Conservation (phyloP, 2,888 invertebrate genomes). For the Agonopterix heracliana region DNA sequence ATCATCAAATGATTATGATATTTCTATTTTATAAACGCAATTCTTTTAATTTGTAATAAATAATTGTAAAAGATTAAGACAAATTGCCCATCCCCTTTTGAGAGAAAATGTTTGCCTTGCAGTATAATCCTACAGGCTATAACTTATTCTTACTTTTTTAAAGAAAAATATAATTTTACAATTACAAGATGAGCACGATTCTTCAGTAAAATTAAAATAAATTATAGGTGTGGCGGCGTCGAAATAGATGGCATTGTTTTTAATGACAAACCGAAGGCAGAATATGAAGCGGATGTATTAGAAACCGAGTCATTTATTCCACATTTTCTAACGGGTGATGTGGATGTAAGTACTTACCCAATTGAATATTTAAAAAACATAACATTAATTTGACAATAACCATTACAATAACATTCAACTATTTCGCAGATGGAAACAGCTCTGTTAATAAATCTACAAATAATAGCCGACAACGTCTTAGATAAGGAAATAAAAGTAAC, state of each 20-base stretch:
- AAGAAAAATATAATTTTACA: too few relatives aligned
- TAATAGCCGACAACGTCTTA: constrained; percentile 31
- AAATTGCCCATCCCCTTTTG: too few relatives aligned
- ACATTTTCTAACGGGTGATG: constrained; percentile 21
- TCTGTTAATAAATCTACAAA: constrained; percentile 37
- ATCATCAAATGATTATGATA: neutral
- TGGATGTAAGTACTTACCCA: constrained; percentile 24
- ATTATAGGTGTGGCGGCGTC: constrained; percentile 32
- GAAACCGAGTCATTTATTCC: constrained; percentile 26
- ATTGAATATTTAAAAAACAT: neutral
- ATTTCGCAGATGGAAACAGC: constrained; percentile 32
- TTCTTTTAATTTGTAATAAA: too few relatives aligned
- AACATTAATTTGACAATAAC: neutral
- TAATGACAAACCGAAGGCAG: constrained; percentile 18
- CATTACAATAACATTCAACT: neutral
- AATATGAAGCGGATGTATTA: constrained; percentile 19
- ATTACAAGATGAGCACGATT: too few relatives aligned
- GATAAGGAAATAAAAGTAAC: constrained; percentile 12
- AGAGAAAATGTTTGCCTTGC: too few relatives aligned
- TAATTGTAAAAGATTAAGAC: too few relatives aligned
- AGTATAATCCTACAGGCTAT: too few relatives aligned
- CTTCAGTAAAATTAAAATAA: too few relatives aligned
- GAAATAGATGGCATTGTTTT: constrained; percentile 27
- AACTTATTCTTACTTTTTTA: too few relatives aligned
- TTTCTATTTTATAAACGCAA: too few relatives aligned